Conservation (phyloP, 23 tunicate genomes). For the Aplidium turbinatum region DNA sequence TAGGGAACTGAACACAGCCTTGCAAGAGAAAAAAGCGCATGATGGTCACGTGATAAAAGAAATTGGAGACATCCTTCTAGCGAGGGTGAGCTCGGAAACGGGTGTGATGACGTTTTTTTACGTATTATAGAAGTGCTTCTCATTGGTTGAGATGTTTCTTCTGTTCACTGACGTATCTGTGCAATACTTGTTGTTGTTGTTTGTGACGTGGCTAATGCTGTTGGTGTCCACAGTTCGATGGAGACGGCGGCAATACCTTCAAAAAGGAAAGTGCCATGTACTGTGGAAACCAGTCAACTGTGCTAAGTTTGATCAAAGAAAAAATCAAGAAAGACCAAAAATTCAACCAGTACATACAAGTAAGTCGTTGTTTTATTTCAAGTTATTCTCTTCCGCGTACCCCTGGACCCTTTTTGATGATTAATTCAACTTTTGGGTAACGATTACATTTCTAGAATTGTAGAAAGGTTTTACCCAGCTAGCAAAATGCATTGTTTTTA, state of each 20-base stretch:
- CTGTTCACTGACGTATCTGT: neutral
- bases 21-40: conserved; percentile 37
- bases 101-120: neutral
- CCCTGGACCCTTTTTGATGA: neutral
- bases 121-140: neutral
- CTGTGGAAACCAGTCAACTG: conserved; percentile 81
- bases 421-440: no score
- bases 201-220: neutral
- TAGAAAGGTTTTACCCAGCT: no score
- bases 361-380: conserved; percentile 18
- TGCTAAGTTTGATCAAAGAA: conserved; percentile 74
- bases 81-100: conserved; percentile 69
- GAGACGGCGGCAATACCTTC: conserved; percentile 50
- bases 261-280: conserved; percentile 65
- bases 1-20: conserved; percentile 36
- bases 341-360: conserved; percentile 63
- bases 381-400: neutral
- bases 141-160: neutral
- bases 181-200: neutral
- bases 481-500: no score
- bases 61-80: conserved; percentile 48
- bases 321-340: conserved; percentile 65
- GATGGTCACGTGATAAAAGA: conserved; percentile 67
- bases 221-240: conserved; percentile 53
- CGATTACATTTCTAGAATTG: no score